Evolutionary conservation across 2,113 vertebrate species (phyloP).

Genomic region (Nyctibius bracteatus): DNA sequence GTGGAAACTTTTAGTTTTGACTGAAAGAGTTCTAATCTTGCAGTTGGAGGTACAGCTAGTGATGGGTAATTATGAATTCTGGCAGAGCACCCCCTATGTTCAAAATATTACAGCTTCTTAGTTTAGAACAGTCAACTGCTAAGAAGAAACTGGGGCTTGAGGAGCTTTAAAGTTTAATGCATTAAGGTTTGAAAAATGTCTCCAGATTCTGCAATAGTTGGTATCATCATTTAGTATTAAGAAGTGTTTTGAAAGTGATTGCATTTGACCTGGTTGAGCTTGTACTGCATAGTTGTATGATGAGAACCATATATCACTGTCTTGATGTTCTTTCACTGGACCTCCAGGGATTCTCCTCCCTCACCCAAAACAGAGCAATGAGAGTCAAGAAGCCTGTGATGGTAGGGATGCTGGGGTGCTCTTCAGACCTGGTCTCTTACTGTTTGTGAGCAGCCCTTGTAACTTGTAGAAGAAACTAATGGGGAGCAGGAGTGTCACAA

Average conservation of each 20-base stretch:
- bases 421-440: not conserved
- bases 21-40: not conserved
- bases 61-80: conserved; percentile 4
- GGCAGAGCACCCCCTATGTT: not conserved
- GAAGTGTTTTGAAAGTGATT: not conserved
- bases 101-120: not conserved
- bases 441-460: not conserved
- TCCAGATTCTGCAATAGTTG: not conserved
- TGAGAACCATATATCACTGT: not conserved
- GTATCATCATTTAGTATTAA: not conserved
- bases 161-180: not conserved
- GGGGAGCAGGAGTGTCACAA: not conserved
- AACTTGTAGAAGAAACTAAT: not conserved
- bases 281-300: not conserved
- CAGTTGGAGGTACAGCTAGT: not conserved
- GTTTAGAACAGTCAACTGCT: not conserved
- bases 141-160: not conserved
- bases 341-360: not conserved
- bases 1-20: not conserved
- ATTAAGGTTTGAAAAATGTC: not conserved
- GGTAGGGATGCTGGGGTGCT: not conserved
- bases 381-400: not conserved
- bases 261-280: not conserved
- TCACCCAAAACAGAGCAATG: not conserved
- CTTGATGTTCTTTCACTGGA: not conserved